Evolutionary conservation across 92 coral and sea anemone species (phyloP).

Genomic region (Zoanthus solanderi): DNA sequence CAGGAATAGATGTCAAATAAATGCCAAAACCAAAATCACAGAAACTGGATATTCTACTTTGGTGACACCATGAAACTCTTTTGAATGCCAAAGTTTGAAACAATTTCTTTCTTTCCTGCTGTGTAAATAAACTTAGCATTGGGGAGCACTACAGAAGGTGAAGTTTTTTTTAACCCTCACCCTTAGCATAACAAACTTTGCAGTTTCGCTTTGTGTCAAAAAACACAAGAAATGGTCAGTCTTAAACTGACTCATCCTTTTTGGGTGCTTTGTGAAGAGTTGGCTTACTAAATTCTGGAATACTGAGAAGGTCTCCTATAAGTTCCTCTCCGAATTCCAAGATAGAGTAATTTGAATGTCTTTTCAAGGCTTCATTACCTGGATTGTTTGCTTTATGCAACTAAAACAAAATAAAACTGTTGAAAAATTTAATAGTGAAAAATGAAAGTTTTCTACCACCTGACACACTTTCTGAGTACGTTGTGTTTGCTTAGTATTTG

Average conservation of each 20-base stretch:
- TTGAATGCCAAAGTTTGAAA: constrained; percentile 24
- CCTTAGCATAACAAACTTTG: constrained; percentile 29
- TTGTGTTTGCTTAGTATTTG: constrained; percentile 5
- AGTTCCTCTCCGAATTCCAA: constrained; percentile 29
- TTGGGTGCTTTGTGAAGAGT: constrained; percentile 20
- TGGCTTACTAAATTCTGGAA: constrained; percentile 37
- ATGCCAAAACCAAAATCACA: not conserved
- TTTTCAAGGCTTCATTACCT: constrained; percentile 14
- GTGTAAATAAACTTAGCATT: constrained; percentile 8
- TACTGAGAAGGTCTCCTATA: constrained; percentile 19
- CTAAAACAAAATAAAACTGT: not conserved
- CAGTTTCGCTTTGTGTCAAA: constrained; percentile 13
- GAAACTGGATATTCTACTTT: not conserved
- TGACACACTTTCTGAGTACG: constrained; percentile 12
- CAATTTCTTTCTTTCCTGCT: constrained; percentile 23
- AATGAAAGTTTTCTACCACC: constrained; percentile 12
- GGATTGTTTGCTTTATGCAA: constrained; percentile 18
- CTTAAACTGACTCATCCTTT: constrained; percentile 14
- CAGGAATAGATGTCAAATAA: not conserved
- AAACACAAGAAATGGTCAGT: constrained; percentile 5
- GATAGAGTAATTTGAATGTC: constrained; percentile 9
- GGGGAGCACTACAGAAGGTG: constrained; percentile 23
- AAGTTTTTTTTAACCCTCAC: constrained; percentile 3
- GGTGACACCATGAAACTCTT: constrained; percentile 16
- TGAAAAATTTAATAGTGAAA: not conserved